Conservation (phyloP, 2,888 invertebrate species). For the Priocnemis perturbator region DNA sequence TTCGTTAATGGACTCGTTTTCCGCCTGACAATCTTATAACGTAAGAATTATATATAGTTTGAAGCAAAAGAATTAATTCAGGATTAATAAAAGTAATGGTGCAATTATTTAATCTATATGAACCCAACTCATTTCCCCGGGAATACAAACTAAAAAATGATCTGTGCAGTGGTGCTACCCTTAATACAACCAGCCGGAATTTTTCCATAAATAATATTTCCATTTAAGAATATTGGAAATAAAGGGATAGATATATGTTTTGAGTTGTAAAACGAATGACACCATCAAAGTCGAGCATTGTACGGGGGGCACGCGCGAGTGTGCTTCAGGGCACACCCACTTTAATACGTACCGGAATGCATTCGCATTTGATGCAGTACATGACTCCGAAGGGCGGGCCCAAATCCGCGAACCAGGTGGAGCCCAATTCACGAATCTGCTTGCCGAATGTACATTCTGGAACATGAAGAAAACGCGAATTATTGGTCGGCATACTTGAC, state of each 20-base stretch:
- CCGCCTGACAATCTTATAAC: too few relatives aligned
- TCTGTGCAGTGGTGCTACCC: too few relatives aligned
- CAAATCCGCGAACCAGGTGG: conserved; percentile 94
- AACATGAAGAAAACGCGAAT: conserved; percentile 75
- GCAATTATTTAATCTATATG: too few relatives aligned
- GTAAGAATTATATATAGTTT: too few relatives aligned
- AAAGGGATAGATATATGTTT: background rate
- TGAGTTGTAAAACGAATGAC: background rate
- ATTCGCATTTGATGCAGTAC: conserved; percentile 97
- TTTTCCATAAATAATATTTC: too few relatives aligned
- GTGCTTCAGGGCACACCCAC: conserved; percentile 40
- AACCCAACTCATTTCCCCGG: too few relatives aligned
- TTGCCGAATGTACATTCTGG: conserved; percentile 95
- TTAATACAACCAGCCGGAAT: too few relatives aligned
- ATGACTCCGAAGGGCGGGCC: conserved; percentile 95
- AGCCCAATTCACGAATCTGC: conserved; percentile 89
- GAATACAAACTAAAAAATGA: too few relatives aligned
- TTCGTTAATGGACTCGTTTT: too few relatives aligned
- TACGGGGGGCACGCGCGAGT: background rate
- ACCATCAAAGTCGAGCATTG: background rate
- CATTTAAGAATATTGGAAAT: too few relatives aligned
- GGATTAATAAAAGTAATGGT: too few relatives aligned
- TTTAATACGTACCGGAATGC: conserved; percentile 88
- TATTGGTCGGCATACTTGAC: background rate
- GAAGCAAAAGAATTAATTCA: too few relatives aligned